These are phyloP conservation scores for Coptodon bakossiorum DNA, from an alignment of 2,113 vertebrate genomes.

Conservation along the genomic window DNA sequence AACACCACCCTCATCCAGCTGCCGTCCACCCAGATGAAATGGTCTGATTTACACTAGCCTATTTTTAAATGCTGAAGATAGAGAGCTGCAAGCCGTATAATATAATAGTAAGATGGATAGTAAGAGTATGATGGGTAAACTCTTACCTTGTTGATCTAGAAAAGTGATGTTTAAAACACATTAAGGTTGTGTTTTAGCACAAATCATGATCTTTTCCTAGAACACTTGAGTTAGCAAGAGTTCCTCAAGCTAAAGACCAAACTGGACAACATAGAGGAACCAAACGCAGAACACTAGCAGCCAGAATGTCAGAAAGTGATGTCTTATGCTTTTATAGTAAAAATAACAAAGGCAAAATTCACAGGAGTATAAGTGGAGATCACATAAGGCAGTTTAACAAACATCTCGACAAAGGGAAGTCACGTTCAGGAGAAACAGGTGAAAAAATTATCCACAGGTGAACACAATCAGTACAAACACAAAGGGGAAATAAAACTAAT, in stretches of 20 bases:
- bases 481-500: neutral
- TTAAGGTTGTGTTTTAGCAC: neutral
- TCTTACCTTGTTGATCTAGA: neutral
- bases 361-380: neutral
- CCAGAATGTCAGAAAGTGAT: neutral
- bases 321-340: neutral
- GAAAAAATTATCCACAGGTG: neutral
- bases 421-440: neutral
- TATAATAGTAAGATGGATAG: neutral
- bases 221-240: neutral
- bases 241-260: neutral
- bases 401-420: neutral
- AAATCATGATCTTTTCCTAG: neutral
- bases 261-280: neutral
- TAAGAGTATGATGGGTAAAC: neutral
- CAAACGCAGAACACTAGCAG: neutral
- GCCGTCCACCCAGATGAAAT: neutral
- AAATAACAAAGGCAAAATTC: neutral
- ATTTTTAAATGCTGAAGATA: neutral
- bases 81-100: fast-evolving
- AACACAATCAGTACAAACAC: neutral
- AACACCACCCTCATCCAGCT: too few species aligned
- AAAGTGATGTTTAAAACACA: neutral
- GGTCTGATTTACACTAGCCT: neutral
- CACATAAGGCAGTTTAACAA: neutral